Evolutionary conservation across 2,888 invertebrate genomes (phyloP), one percentile per base, ranked within the genome.

Genomic region (Pomacea canaliculata): DNA sequence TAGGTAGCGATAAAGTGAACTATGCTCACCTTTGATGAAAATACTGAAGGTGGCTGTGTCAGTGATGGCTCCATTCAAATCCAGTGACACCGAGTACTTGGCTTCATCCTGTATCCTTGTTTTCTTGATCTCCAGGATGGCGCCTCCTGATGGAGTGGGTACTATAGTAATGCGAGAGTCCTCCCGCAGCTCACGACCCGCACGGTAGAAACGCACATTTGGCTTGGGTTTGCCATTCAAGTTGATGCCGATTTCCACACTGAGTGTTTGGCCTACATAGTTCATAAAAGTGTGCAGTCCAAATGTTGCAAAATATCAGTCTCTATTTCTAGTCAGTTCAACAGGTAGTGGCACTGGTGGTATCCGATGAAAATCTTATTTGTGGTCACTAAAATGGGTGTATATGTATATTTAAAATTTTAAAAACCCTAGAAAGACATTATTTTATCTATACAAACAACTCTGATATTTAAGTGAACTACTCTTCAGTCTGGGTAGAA

Each of bases 31-130:
- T 87, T 98, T 98, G 79, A 99, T 98, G 91, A 97, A 98, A 83
- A 99, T 94, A 89, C 95, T 95, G 94, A 97, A 96, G 91, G 98
- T 98, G 79, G 97, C 97, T 0, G 96, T 94, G 92, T 99, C 99
- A 90, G 88, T 85, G 7, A 85, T 84, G 49, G 97, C 96, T 78
- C 99, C 99, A 89, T 97, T 96, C 94, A 99, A 98, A 89, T 95
- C 95, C 83, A 99, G 94, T 83, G 96, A 95, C 88, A 98, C 93
- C 90, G 95, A 96, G 92, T 98, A 99, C 92, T 95, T 96, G 74
- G 97, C 97, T 92, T 99, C 98, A 94, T 99, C 99, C 88, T 96
- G 96, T 70, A 97, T 96, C 90, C 98, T 97, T 83, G 97, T 94
- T 93, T 99, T 99, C 86, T 96, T 94, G 93, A 99, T 97, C 90